phyloP scores from a whole-genome alignment of 1,140 invertebrate genomes.

The Phocides pigmalion region DNA sequence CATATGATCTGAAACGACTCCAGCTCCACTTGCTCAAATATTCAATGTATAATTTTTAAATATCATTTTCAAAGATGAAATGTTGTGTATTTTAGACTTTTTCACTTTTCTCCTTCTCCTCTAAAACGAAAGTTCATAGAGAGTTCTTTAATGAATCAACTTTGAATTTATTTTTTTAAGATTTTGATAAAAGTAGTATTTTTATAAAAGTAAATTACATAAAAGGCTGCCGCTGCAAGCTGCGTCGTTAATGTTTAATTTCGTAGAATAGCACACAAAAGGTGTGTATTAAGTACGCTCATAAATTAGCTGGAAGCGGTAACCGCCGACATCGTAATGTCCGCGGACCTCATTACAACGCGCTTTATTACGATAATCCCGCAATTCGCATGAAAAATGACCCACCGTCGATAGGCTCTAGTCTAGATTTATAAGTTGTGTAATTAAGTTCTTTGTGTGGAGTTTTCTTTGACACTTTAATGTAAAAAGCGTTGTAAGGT shows the following conservation, averaged over 20 bases:
- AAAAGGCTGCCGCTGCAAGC: too few relatives aligned
- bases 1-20: too few relatives aligned
- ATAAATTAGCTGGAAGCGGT: conserved; percentile 19
- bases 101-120: too few relatives aligned
- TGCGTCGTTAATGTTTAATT: conserved; percentile 3
- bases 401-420: conserved; percentile 4
- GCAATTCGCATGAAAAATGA: conserved; percentile 19
- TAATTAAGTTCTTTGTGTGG: conserved; percentile 14
- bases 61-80: too few relatives aligned
- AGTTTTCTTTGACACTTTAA: not conserved
- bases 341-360: conserved; percentile 25
- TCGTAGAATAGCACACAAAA: conserved; percentile 32
- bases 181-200: too few relatives aligned
- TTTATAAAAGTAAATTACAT: too few relatives aligned
- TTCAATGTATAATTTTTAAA: too few relatives aligned
- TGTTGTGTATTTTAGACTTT: too few relatives aligned
- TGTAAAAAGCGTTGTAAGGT: not conserved
- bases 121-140: too few relatives aligned
- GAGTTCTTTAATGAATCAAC: too few relatives aligned
- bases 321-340: conserved; percentile 18
- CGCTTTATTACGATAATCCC: conserved; percentile 33
- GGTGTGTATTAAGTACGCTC: conserved; percentile 30
- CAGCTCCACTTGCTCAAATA: too few relatives aligned
- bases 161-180: too few relatives aligned
- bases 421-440: conserved; percentile 9